Evolutionary conservation across 2,888 invertebrate genomes (phyloP).

Genomic region (Prosopocoilus inquinatus): DNA sequence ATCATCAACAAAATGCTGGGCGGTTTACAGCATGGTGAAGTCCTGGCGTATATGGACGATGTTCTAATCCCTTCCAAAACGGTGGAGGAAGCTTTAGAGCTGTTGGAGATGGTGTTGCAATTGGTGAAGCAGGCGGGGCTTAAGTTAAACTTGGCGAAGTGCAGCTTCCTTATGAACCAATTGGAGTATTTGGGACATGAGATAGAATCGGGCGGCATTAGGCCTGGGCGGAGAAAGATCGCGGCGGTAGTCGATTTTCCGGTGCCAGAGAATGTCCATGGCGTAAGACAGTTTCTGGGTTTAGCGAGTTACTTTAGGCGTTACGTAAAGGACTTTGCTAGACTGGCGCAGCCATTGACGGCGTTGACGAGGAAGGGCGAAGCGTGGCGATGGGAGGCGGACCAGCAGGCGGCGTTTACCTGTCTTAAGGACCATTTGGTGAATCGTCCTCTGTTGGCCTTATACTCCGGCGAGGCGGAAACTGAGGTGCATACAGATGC

Average conservation of each 20-base stretch:
- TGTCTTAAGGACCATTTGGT: no score
- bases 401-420: no score
- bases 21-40: constrained; percentile 12
- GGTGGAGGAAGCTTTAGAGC: constrained; percentile 3
- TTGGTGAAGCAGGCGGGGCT: constrained; percentile 2
- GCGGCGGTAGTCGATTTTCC: constrained; percentile 20
- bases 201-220: constrained; percentile 12
- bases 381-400: constrained; percentile 24
- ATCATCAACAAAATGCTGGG: constrained; percentile 23
- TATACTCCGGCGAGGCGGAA: no score
- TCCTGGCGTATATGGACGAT: constrained; percentile 29
- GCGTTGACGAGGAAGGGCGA: constrained; percentile 24
- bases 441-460: no score
- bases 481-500: no score
- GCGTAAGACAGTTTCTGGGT: constrained; percentile 16
- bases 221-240: constrained; percentile 20
- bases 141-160: constrained; percentile 22
- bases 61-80: constrained; percentile 19
- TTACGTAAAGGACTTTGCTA: constrained; percentile 20
- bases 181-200: constrained; percentile 7
- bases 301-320: constrained; percentile 9
- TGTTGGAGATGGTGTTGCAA: constrained; percentile 9
- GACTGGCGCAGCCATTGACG: constrained; percentile 26
- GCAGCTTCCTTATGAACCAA: constrained; percentile 20
- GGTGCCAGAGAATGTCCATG: constrained; percentile 13